phyloP scores from a whole-genome alignment of 2,888 invertebrate genomes.

The Serrognathus titanus region DNA sequence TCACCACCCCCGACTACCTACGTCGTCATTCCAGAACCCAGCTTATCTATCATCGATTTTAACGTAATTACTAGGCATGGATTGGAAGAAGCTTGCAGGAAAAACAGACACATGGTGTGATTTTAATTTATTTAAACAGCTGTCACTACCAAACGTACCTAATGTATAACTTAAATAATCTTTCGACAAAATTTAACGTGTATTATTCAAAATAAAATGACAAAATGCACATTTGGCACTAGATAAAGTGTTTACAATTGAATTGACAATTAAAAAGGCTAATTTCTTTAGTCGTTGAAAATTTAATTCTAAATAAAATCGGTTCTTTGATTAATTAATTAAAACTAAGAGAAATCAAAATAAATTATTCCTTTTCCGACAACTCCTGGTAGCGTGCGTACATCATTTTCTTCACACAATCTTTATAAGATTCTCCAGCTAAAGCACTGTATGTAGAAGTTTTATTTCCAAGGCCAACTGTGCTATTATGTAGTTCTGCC shows the following conservation, averaged over 20 bases:
- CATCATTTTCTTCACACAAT: slow-evolving; percentile 87
- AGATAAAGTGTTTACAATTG: background rate
- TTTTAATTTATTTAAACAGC: slow-evolving; percentile 4
- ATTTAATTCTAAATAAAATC: background rate
- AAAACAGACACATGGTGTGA: slow-evolving; percentile 20
- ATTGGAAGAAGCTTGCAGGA: slow-evolving; percentile 49
- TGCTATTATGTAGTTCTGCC: slow-evolving; percentile 55
- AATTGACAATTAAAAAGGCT: background rate
- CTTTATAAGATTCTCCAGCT: slow-evolving; percentile 83
- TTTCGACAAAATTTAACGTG: too few relatives aligned
- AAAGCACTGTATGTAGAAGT: slow-evolving; percentile 72
- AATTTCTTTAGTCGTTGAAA: background rate
- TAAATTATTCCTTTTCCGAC: slow-evolving; percentile 55
- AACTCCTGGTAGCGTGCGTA: slow-evolving; percentile 83
- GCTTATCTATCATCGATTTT: slow-evolving; percentile 66
- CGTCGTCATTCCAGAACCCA: slow-evolving; percentile 57
- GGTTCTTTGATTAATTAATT: background rate
- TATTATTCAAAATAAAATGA: background rate
- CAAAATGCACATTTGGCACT: background rate
- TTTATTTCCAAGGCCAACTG: slow-evolving; percentile 86
- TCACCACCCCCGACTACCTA: slow-evolving; percentile 38
- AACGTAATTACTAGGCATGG: slow-evolving; percentile 15
- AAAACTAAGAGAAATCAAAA: background rate
- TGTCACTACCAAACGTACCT: background rate
- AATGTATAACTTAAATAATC: too few relatives aligned